Conservation (phyloP, 2,797 vertebrate genomes). For the Staurois parvus region DNA sequence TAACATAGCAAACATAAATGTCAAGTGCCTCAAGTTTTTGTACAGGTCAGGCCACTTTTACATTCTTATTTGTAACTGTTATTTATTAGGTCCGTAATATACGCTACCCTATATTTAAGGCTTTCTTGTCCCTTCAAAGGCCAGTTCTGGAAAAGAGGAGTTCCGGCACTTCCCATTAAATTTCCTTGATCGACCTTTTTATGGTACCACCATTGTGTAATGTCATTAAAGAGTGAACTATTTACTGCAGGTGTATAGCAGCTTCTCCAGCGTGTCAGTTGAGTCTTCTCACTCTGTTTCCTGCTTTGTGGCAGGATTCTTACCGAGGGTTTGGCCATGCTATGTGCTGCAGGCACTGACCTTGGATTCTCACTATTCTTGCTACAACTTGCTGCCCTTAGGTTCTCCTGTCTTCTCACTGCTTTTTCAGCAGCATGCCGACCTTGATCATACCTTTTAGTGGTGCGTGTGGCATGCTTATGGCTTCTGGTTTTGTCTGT, state of each 20-base stretch:
- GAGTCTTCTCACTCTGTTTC: background rate
- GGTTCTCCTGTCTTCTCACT: background rate
- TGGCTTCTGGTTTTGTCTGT: background rate
- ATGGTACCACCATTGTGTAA: background rate
- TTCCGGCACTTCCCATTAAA: too few relatives aligned
- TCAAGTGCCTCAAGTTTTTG: too few relatives aligned
- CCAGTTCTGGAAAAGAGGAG: too few relatives aligned
- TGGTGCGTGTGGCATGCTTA: background rate
- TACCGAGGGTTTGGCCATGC: conserved; percentile 20
- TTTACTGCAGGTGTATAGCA: background rate
- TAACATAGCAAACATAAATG: too few relatives aligned
- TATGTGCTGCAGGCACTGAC: conserved; percentile 31
- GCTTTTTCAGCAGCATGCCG: background rate
- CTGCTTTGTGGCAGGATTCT: conserved; percentile 28
- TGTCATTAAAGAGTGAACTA: background rate
- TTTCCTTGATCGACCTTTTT: background rate
- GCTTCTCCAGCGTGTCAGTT: background rate
- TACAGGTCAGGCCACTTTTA: too few relatives aligned
- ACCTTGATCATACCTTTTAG: background rate
- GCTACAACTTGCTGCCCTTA: conserved; percentile 1
- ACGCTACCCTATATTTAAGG: too few relatives aligned
- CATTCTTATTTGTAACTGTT: too few relatives aligned
- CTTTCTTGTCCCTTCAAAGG: too few relatives aligned
- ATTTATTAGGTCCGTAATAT: too few relatives aligned
- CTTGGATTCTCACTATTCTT: conserved; percentile 27